Conservation (phyloP, 2,888 invertebrate genomes). For the Mechanitis messenoides region DNA sequence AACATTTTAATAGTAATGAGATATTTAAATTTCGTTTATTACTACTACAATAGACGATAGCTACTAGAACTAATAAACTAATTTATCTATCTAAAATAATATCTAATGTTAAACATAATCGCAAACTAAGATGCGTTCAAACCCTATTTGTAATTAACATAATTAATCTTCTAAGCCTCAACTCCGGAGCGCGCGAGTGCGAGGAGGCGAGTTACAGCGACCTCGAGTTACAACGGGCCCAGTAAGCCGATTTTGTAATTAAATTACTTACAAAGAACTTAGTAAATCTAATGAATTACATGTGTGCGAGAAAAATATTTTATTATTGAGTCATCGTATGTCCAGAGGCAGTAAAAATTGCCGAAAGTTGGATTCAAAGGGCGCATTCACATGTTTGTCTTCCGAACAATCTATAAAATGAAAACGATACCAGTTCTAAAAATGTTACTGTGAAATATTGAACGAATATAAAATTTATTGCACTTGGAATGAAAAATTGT, state of each 20-base stretch:
- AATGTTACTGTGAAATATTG: slow-evolving; percentile 1
- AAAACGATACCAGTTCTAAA: neutral
- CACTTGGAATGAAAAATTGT: neutral
- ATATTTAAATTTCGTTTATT: neutral
- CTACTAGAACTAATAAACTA: neutral
- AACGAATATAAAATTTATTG: neutral
- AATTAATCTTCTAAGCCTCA: neutral
- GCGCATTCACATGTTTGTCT: neutral
- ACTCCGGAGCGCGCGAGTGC: neutral
- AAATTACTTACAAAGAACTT: neutral
- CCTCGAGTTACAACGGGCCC: too few species aligned
- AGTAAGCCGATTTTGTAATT: neutral
- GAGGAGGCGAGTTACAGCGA: neutral
- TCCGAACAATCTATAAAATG: neutral
- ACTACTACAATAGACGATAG: too few species aligned
- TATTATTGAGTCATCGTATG: too few species aligned
- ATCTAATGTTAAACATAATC: neutral
- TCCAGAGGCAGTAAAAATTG: neutral
- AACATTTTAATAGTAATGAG: neutral
- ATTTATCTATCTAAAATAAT: neutral
- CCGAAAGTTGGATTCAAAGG: neutral
- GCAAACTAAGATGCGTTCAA: neutral
- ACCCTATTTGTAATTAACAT: slow-evolving; percentile 5
- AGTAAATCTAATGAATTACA: neutral
- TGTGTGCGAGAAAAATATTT: neutral